Evolutionary conservation across 2,797 vertebrate species (phyloP).

Genomic region (Sebastes cheni): DNA sequence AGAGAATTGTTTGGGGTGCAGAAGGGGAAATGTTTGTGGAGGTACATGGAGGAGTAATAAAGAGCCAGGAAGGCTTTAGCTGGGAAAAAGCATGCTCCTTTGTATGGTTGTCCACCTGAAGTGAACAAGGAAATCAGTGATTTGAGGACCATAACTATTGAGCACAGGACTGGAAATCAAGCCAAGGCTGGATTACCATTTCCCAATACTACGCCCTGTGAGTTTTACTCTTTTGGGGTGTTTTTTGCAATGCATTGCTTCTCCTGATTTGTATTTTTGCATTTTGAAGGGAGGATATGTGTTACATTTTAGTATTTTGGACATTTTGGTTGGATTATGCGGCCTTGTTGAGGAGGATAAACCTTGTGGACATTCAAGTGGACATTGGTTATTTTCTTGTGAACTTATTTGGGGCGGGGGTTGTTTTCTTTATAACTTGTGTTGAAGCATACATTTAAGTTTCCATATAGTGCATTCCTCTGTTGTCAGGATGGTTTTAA

Average conservation of each 20-base stretch:
- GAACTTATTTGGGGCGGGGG: neutral
- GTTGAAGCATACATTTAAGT: neutral
- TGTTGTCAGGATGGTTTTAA: neutral
- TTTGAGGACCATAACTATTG: neutral
- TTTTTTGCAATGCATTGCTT: neutral
- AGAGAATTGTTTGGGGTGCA: neutral
- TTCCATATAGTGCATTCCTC: neutral
- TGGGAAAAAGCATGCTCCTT: neutral
- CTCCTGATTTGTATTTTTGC: neutral
- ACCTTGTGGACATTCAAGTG: no score
- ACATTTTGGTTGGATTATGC: no score
- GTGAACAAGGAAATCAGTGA: neutral
- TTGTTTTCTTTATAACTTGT: neutral
- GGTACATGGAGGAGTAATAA: neutral
- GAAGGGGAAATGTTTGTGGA: neutral
- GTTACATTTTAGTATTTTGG: no score
- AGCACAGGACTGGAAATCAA: neutral
- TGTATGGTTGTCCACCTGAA: neutral
- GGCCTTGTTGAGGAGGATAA: no score
- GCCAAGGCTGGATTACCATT: neutral
- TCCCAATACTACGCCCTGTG: accelerated
- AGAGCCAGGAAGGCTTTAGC: accelerated
- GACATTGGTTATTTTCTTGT: neutral
- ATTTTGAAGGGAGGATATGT: neutral
- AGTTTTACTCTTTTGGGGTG: neutral